Conservation (phyloP, 2,113 vertebrate species). For the Melanerpes aurifrons region DNA sequence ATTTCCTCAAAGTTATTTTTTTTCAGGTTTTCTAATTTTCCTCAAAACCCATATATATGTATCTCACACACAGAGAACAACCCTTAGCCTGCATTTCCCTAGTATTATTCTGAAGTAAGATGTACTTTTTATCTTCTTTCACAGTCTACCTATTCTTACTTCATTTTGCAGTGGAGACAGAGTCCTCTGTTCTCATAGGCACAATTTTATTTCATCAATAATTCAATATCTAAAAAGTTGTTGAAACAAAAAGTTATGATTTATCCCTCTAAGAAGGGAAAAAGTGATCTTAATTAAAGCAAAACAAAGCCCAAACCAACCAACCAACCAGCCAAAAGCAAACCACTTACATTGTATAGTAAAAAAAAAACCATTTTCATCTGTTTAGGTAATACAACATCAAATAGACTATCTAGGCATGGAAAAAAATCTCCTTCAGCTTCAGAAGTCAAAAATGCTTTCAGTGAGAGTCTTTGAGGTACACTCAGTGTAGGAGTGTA, state of each 20-base stretch:
- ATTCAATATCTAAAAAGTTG: neutral
- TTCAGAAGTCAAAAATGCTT: slow-evolving; percentile 9
- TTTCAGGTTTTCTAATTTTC: neutral
- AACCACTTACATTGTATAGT: neutral
- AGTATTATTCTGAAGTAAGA: neutral
- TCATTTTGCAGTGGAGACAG: neutral
- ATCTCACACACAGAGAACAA: neutral
- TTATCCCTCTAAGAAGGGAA: neutral
- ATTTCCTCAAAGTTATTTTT: neutral
- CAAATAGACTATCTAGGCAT: neutral
- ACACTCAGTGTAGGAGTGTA: neutral
- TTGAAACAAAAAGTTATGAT: neutral
- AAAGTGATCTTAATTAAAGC: neutral
- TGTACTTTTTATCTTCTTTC: neutral
- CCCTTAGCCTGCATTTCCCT: neutral
- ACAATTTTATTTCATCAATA: neutral
- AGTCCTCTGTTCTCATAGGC: neutral
- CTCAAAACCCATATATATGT: neutral
- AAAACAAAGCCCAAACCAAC: neutral
- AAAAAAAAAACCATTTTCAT: neutral
- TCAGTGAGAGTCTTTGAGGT: neutral
- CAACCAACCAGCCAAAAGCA: neutral
- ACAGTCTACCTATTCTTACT: neutral
- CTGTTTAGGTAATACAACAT: neutral
- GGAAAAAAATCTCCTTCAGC: neutral